phyloP scores from a whole-genome alignment of 2,797 vertebrate species.

The Sarcophilus harrisii region DNA sequence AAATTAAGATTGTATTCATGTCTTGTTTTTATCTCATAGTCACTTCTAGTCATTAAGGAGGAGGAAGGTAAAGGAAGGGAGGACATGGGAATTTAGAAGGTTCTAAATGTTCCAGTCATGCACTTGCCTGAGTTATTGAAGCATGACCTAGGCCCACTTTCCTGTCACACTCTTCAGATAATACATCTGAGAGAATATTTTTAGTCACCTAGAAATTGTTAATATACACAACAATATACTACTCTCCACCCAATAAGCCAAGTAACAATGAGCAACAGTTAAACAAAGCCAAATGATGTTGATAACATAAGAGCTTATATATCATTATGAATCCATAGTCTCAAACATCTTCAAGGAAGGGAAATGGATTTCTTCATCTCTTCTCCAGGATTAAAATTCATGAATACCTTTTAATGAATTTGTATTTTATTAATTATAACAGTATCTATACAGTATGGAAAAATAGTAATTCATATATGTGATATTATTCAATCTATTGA shows the following conservation, averaged over 20 bases:
- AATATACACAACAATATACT: background rate
- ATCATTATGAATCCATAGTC: background rate
- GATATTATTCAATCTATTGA: background rate
- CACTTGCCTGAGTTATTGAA: background rate
- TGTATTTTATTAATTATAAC: background rate
- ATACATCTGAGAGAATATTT: background rate
- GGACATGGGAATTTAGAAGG: background rate
- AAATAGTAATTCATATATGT: background rate
- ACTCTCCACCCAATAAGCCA: background rate
- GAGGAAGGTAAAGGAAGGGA: background rate
- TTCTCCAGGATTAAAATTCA: background rate
- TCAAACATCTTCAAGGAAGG: background rate
- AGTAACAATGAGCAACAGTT: background rate
- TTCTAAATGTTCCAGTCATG: background rate
- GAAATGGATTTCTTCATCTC: background rate
- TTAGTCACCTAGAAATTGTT: background rate
- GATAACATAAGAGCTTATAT: background rate
- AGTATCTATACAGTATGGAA: background rate
- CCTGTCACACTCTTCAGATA: background rate
- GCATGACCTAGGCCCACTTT: background rate
- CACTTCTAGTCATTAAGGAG: background rate
- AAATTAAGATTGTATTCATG: background rate
- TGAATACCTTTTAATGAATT: background rate
- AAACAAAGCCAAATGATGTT: background rate
- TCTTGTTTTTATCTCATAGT: background rate